phyloP scores from a whole-genome alignment of 2,113 vertebrate species.

The Morone chrysops region DNA sequence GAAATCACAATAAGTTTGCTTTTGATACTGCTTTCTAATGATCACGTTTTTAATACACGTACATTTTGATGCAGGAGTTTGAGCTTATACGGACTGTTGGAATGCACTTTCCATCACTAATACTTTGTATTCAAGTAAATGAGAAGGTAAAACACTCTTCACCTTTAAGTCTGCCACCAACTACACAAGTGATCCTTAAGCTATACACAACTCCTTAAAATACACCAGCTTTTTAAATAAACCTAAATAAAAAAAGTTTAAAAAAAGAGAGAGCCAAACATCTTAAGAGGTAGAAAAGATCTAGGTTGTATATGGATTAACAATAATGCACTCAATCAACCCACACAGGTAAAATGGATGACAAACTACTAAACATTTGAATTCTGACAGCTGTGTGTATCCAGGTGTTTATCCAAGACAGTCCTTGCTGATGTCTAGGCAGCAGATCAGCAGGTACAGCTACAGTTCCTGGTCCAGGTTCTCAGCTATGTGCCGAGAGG shows the following conservation, averaged over 20 bases:
- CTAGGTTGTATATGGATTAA: background rate
- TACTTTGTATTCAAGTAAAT: no score
- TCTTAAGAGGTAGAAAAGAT: slow-evolving; percentile 35
- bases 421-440: background rate
- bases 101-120: no score
- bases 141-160: no score
- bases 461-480: background rate
- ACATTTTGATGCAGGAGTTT: no score
- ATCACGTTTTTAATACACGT: no score
- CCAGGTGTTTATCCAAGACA: background rate
- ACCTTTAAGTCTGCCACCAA: background rate
- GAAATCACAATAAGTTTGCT: no score
- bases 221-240: background rate
- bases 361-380: background rate
- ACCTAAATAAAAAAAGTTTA: background rate
- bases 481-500: slow-evolving; percentile 64
- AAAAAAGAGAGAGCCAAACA: background rate
- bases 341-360: background rate
- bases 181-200: background rate
- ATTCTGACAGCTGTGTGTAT: background rate
- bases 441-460: slow-evolving; percentile 13
- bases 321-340: background rate
- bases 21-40: no score
- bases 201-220: background rate
- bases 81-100: no score